phyloP scores from a whole-genome alignment of 2,113 vertebrate species.

The Pelvicachromis taeniatus region DNA sequence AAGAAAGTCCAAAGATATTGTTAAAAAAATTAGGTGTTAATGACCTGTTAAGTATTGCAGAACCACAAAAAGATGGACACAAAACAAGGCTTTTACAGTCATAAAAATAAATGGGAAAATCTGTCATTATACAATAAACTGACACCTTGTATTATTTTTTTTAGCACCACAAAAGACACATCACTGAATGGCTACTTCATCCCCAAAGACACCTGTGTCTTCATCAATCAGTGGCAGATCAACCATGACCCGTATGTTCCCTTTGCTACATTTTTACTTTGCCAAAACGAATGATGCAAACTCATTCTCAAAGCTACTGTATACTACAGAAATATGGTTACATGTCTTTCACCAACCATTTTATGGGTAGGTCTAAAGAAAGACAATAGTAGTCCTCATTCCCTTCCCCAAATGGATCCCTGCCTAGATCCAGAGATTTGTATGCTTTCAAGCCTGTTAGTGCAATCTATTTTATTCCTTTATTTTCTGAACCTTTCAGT shows the following conservation, averaged over 20 bases:
- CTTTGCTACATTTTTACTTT: neutral
- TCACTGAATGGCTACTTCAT: slow-evolving; percentile 84
- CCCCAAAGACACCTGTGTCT: slow-evolving; percentile 86
- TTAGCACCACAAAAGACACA: slow-evolving; percentile 83
- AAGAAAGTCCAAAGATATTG: neutral
- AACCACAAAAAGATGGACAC: neutral
- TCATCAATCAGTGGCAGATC: slow-evolving; percentile 95
- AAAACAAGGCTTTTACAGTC: neutral
- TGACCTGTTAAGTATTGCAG: neutral
- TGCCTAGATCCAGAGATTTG: neutral
- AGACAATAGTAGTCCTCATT: neutral
- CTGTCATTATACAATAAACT: neutral
- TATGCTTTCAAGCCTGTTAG: neutral
- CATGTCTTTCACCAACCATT: neutral
- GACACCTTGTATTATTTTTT: neutral
- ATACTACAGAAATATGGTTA: neutral
- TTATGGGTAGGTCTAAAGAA: neutral
- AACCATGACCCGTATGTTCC: slow-evolving; percentile 89
- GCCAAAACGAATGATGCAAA: neutral
- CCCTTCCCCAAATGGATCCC: neutral
- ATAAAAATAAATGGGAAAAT: neutral
- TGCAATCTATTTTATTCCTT: neutral
- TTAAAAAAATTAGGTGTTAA: neutral
- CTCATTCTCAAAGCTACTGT: neutral
- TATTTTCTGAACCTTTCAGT: slow-evolving; percentile 57